phyloP scores from a whole-genome alignment of 2,113 vertebrate species.

The Hippocampus barbouri region DNA sequence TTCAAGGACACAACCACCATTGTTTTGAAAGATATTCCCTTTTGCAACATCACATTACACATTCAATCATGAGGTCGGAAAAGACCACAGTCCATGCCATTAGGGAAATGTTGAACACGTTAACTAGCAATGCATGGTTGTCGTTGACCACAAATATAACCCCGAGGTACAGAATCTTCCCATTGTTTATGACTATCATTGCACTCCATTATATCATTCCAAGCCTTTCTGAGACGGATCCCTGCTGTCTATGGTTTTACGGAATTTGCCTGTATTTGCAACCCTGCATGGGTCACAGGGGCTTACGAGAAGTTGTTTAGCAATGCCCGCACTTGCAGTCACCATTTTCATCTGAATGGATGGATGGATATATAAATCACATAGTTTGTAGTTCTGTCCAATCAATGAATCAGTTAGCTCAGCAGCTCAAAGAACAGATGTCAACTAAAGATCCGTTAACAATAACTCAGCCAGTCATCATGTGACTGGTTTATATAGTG shows the following conservation, averaged over 20 bases:
- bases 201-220: not conserved
- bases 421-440: not conserved
- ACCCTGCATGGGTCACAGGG: too few species aligned
- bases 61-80: not conserved
- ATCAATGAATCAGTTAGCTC: not conserved
- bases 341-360: too few species aligned
- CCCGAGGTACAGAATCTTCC: not conserved
- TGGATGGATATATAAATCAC: not conserved
- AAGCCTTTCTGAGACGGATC: too few species aligned
- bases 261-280: too few species aligned
- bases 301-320: too few species aligned
- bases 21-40: not conserved
- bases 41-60: not conserved
- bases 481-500: not conserved
- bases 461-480: not conserved
- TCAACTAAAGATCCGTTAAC: not conserved
- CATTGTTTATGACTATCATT: not conserved
- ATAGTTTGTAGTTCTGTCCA: not conserved
- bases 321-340: too few species aligned
- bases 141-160: not conserved
- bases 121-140: not conserved
- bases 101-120: not conserved
- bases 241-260: too few species aligned
- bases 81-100: not conserved
- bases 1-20: not conserved